These are phyloP conservation scores for Steinernema carpocapsae DNA, from an alignment of 2,888 invertebrate species.

Conservation along the genomic window DNA sequence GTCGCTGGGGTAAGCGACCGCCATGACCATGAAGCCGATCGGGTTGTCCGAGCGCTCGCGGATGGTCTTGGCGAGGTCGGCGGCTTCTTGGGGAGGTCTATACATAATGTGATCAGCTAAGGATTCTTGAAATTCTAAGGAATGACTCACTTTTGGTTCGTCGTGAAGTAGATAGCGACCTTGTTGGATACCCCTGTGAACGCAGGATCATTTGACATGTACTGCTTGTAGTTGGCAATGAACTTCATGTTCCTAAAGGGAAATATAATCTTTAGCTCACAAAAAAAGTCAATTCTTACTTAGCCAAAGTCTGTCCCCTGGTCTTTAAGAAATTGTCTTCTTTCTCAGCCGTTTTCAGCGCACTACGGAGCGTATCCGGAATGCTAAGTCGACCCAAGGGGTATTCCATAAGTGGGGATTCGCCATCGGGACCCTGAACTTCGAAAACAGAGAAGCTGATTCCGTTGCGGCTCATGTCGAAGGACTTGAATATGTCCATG, in stretches of 20 bases:
- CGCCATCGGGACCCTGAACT: background rate
- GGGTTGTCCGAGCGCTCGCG: background rate
- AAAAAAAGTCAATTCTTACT: background rate
- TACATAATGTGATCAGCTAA: background rate
- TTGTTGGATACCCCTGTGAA: background rate
- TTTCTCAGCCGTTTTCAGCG: background rate
- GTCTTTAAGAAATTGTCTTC: background rate
- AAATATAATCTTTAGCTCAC: background rate
- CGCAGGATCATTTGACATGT: background rate
- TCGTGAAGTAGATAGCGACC: constrained; percentile 15
- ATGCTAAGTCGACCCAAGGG: background rate
- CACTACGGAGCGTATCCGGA: background rate
- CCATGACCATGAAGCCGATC: constrained; percentile 16
- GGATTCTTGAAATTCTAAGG: background rate
- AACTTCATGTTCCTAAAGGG: background rate
- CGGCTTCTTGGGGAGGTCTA: constrained; percentile 5
- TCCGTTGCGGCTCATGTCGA: constrained; percentile 15
- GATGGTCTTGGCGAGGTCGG: constrained; percentile 5
- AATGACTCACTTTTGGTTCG: background rate
- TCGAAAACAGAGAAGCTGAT: background rate
- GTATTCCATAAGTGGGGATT: background rate
- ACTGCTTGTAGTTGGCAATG: background rate
- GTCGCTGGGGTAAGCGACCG: constrained; percentile 22
- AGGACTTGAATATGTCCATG: background rate
- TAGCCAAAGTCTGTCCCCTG: background rate